Evolutionary conservation across 2,797 vertebrate species (phyloP).

Genomic region (Gallinago solitaria): DNA sequence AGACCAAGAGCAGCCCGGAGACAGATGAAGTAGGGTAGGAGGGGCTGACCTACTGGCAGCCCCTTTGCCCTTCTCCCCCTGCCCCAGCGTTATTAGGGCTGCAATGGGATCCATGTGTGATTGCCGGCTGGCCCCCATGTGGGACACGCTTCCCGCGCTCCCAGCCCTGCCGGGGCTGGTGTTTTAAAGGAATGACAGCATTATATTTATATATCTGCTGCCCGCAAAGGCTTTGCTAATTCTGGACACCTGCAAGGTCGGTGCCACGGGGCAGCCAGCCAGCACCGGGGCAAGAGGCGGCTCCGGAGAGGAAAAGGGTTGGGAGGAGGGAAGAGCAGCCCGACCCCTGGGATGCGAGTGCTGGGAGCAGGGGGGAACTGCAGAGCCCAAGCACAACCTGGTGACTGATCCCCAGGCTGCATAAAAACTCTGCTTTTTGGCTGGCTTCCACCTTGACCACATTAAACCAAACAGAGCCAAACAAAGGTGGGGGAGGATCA

Average conservation of each 20-base stretch:
- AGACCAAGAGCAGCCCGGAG: neutral
- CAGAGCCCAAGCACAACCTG: neutral
- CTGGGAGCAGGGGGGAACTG: neutral
- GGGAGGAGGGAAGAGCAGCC: neutral
- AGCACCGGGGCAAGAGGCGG: neutral
- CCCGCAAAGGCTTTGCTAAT: neutral
- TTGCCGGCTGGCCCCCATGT: neutral
- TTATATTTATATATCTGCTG: neutral
- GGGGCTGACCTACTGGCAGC: neutral
- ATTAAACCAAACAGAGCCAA: neutral
- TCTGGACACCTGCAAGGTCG: conserved; percentile 17
- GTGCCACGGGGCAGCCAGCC: rapidly evolving
- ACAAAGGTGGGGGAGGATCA: neutral
- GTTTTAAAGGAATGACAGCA: neutral
- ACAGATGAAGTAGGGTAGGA: neutral
- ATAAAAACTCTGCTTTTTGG: neutral
- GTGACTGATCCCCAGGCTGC: neutral
- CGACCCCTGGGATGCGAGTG: rapidly evolving
- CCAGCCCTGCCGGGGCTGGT: neutral
- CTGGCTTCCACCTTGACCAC: neutral
- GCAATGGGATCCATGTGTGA: conserved; percentile 45
- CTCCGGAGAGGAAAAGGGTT: rapidly evolving
- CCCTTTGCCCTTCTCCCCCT: neutral
- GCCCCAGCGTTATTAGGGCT: neutral
- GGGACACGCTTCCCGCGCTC: neutral